These are phyloP conservation scores for Coryphaenoides rupestris DNA, from an alignment of 2,113 vertebrate genomes.

Conservation along the genomic window DNA sequence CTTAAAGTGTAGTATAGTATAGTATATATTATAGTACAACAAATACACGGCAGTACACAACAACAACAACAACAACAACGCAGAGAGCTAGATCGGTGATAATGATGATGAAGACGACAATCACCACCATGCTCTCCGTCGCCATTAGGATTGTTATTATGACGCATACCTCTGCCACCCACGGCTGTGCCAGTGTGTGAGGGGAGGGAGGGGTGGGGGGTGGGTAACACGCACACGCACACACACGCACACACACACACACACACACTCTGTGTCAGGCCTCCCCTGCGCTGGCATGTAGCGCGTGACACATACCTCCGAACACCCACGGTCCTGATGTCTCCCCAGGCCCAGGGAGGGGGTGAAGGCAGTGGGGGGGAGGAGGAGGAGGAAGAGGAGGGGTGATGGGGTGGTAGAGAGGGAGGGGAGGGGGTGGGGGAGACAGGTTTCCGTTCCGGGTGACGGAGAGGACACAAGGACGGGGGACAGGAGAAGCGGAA, in stretches of 20 bases:
- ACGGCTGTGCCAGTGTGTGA: slow-evolving; percentile 66
- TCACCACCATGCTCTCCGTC: not conserved
- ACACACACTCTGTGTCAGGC: slow-evolving; percentile 72
- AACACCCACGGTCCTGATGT: slow-evolving; percentile 71
- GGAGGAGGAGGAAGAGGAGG: slow-evolving; percentile 2
- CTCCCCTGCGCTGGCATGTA: slow-evolving; percentile 70
- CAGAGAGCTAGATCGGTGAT: slow-evolving; percentile 56
- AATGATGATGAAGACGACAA: slow-evolving; percentile 38
- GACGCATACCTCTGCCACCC: slow-evolving; percentile 71
- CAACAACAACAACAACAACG: slow-evolving; percentile 33
- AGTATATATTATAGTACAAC: no score
- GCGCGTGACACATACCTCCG: slow-evolving; percentile 67
- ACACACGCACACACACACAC: slow-evolving; percentile 69
- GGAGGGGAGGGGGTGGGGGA: no score
- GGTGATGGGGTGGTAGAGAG: no score
- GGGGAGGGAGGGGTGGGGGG: slow-evolving; percentile 41
- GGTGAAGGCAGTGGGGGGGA: not conserved
- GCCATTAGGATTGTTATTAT: slow-evolving; percentile 58
- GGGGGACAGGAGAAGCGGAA: no score
- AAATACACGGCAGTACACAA: no score
- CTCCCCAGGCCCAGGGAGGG: slow-evolving; percentile 44
- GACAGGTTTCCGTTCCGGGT: slow-evolving; percentile 14
- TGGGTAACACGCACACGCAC: slow-evolving; percentile 28
- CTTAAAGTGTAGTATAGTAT: no score
- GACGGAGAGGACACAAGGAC: not conserved